Percentiles rank a stretch among this genome's conserved stretches.
phyloP scores from a whole-genome alignment of 1,140 invertebrate genomes.

The Diploscapter pachys region DNA sequence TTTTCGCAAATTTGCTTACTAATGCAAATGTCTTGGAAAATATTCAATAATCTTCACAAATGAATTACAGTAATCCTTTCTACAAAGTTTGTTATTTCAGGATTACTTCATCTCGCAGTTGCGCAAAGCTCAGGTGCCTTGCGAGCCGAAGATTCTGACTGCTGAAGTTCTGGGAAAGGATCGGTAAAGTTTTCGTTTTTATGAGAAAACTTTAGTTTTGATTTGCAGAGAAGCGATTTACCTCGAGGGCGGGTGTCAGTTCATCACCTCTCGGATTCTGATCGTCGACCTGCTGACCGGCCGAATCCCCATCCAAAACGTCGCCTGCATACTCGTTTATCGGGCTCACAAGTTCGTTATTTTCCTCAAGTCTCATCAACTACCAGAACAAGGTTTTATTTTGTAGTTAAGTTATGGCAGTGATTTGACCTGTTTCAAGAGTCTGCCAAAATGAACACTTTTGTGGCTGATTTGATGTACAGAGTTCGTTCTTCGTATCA shows the following conservation, averaged over 20 bases:
- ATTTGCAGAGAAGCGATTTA: slow-evolving; percentile 67
- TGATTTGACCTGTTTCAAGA: slow-evolving; percentile 11
- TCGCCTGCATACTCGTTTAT: slow-evolving; percentile 82
- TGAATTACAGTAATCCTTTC: too few species aligned
- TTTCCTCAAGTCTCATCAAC: neutral
- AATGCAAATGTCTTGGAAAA: neutral
- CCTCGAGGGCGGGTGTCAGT: slow-evolving; percentile 84
- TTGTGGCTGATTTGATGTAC: too few species aligned
- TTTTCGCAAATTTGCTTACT: neutral
- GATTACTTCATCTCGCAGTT: slow-evolving; percentile 48
- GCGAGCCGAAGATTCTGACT: slow-evolving; percentile 34
- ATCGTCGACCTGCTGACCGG: slow-evolving; percentile 93
- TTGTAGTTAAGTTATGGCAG: slow-evolving; percentile 11
- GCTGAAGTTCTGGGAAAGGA: slow-evolving; percentile 47
- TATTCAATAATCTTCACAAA: too few species aligned
- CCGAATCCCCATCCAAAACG: slow-evolving; percentile 78
- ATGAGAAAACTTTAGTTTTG: slow-evolving; percentile 22
- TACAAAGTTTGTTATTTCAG: slow-evolving; percentile 23
- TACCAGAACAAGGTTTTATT: neutral
- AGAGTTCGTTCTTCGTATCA: too few species aligned
- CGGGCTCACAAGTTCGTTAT: slow-evolving; percentile 73
- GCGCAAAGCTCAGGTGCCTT: slow-evolving; percentile 31
- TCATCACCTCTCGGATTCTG: slow-evolving; percentile 82
- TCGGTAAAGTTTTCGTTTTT: slow-evolving; percentile 30
- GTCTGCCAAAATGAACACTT: too few species aligned